Evolutionary conservation across 2,888 invertebrate genomes (phyloP).

Genomic region (Rapana venosa): DNA sequence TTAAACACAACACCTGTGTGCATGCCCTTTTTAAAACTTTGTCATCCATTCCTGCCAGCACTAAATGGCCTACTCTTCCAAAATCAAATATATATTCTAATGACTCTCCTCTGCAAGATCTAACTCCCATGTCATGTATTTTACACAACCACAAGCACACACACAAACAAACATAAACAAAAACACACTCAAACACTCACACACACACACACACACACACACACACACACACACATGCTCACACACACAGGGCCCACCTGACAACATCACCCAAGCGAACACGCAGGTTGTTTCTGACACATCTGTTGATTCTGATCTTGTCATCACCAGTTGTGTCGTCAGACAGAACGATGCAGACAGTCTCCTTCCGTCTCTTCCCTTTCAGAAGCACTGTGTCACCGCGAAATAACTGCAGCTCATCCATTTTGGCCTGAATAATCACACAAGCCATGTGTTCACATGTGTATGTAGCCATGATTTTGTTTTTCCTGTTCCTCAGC

Average conservation of each 20-base stretch:
- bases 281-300: slow-evolving; percentile 93
- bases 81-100: too few species aligned
- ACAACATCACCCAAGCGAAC: slow-evolving; percentile 97
- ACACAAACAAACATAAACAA: background rate
- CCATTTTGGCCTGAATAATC: slow-evolving; percentile 91
- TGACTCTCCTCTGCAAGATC: too few species aligned
- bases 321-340: slow-evolving; percentile 97
- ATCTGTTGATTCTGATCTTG: slow-evolving; percentile 91
- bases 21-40: too few species aligned
- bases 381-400: slow-evolving; percentile 98
- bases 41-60: too few species aligned
- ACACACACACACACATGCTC: background rate
- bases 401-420: slow-evolving; percentile 96
- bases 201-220: background rate
- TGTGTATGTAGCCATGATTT: too few species aligned
- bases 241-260: slow-evolving; percentile 78
- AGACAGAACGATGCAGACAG: slow-evolving; percentile 97
- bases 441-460: too few species aligned
- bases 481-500: too few species aligned
- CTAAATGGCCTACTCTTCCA: too few species aligned
- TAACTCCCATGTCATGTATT: too few species aligned
- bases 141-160: too few species aligned
- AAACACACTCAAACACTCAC: background rate
- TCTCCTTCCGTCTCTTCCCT: slow-evolving; percentile 97
- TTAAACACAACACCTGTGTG: too few species aligned